Evolutionary conservation across 2,888 invertebrate genomes (phyloP), one percentile per base, ranked within the genome.

Genomic region (Spialia ferax): DNA sequence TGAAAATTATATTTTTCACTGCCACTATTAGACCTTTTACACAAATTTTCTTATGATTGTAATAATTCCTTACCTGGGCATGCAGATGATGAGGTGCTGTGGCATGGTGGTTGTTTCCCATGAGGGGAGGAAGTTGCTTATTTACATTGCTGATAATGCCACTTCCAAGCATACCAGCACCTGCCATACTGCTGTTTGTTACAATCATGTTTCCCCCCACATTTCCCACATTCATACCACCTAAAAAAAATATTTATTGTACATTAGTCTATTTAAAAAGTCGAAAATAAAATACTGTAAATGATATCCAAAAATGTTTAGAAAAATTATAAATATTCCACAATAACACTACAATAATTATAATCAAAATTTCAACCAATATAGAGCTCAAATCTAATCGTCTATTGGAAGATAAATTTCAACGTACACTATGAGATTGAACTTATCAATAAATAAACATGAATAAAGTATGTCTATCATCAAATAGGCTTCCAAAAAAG

Each of bases 81-180:
- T 95, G 94, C 0, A 91, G 88, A 77, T 94, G 94, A 68, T 94
- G 94, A 38, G 80, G 86, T 20, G 83, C 85, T 45, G 81, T 73
- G 5, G 78, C 85, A 60, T 92, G 94, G 71, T 92, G 95, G 73
- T 94, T 95, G 73, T 95, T 90, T 52, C 94, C 95, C 95, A 96
- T 96, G 87, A 96, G 94, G 20, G 95, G 93, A 48, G 95, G 94
- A 74, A 96, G 94, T 83, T 96, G 97, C 83, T 97, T 97, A 85
- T 96, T 97, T 69, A 96, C 94, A 79, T 96, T 96, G 86, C 97
- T 97, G 75, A 96, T 96, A 57, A 97, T 96, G 63, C 96, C 96
- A 61, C 96, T 96, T 63, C 96, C 96, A 63, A 96, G 96, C 75
- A 96, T 96, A 95, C 97, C 96, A 79, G 96, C 95, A 70, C 95